These are phyloP conservation scores for Varroa destructor DNA, from an alignment of 1,140 invertebrate species.

Conservation along the genomic window DNA sequence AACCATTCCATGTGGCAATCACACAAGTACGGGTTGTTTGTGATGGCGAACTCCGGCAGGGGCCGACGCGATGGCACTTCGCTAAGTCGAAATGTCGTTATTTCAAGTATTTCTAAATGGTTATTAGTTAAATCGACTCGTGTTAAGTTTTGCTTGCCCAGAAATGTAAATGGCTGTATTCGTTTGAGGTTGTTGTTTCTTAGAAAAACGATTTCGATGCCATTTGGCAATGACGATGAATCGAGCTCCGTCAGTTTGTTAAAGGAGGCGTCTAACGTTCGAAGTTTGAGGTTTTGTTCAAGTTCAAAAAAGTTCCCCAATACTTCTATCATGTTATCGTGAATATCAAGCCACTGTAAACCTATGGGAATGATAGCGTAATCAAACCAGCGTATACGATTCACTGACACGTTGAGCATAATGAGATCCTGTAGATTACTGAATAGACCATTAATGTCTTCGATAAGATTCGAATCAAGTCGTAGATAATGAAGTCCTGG, in stretches of 20 bases:
- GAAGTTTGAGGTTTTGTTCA: constrained; percentile 54
- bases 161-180: constrained; percentile 65
- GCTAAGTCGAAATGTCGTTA: constrained; percentile 58
- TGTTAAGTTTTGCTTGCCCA: constrained; percentile 64
- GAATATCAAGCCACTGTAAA: constrained; percentile 74
- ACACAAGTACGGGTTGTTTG: constrained; percentile 70
- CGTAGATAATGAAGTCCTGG: constrained; percentile 65
- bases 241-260: constrained; percentile 63
- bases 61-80: constrained; percentile 49
- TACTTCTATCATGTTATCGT: constrained; percentile 68
- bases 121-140: constrained; percentile 71
- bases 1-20: constrained; percentile 81
- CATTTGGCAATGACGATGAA: constrained; percentile 55
- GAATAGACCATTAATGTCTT: constrained; percentile 69
- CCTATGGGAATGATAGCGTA: constrained; percentile 65
- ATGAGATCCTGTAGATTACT: constrained; percentile 62
- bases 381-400: constrained; percentile 75
- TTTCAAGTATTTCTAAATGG: constrained; percentile 62
- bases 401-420: constrained; percentile 81
- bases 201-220: constrained; percentile 60
- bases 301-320: constrained; percentile 66
- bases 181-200: constrained; percentile 65
- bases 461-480: constrained; percentile 67
- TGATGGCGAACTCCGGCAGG: constrained; percentile 69
- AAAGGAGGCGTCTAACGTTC: constrained; percentile 65